phyloP scores from a whole-genome alignment of 2,113 vertebrate genomes.

The Toxostoma redivivum region DNA sequence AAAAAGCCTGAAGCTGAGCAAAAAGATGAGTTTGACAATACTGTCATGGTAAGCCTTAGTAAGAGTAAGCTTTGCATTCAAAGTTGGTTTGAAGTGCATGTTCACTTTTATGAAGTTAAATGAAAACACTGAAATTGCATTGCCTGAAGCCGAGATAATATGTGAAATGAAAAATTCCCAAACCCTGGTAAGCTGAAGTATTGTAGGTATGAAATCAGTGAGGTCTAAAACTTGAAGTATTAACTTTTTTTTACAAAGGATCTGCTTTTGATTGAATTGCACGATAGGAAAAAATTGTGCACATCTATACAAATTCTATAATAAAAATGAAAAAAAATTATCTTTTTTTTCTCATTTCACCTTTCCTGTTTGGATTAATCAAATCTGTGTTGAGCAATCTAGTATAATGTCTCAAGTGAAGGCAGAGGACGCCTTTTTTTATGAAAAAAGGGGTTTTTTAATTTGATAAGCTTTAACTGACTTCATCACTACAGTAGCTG shows the following conservation, averaged over 20 bases:
- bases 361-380: neutral
- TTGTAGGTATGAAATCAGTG: neutral
- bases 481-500: neutral
- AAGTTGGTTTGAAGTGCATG: neutral
- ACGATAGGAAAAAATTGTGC: neutral
- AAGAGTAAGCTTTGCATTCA: neutral
- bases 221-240: neutral
- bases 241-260: neutral
- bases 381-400: neutral
- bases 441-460: neutral
- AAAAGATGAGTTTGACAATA: neutral
- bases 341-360: neutral
- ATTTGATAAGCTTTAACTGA: neutral
- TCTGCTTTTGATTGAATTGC: neutral
- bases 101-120: neutral
- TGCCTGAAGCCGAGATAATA: neutral
- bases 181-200: neutral
- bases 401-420: neutral
- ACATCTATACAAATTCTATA: neutral
- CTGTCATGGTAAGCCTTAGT: slow-evolving; percentile 23
- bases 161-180: neutral
- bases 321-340: neutral
- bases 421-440: neutral
- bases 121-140: neutral
- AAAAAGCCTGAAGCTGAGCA: neutral